These are phyloP conservation scores for Neostethus bicornis DNA, from an alignment of 2,797 vertebrate genomes.

Conservation along the genomic window DNA sequence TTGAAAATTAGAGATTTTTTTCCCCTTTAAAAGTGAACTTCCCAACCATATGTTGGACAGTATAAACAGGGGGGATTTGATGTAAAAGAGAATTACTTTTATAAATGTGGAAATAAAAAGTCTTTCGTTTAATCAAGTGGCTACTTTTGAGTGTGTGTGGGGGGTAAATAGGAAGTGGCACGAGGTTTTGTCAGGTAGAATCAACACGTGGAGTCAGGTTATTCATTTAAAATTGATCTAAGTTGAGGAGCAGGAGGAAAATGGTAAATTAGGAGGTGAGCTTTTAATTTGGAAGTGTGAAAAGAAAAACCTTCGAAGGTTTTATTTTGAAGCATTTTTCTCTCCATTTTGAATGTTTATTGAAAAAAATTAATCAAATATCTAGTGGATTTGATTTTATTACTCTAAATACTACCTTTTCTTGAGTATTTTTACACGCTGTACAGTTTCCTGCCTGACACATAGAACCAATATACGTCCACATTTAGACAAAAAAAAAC, in stretches of 20 bases:
- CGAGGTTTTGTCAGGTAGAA: not conserved
- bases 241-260: not conserved
- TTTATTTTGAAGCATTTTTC: no score
- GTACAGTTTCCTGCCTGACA: no score
- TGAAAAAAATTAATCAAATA: no score
- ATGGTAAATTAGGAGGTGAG: not conserved
- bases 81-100: constrained; percentile 86
- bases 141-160: constrained; percentile 37
- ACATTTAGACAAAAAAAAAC: no score
- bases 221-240: not conserved
- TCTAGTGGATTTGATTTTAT: no score
- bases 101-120: constrained; percentile 96
- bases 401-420: no score
- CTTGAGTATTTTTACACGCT: no score
- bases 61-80: constrained; percentile 64
- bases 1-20: constrained; percentile 46
- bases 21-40: constrained; percentile 37
- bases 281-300: no score
- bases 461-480: no score
- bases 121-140: constrained; percentile 83
- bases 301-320: no score
- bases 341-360: no score
- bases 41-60: constrained; percentile 63
- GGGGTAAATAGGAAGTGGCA: constrained; percentile 1
- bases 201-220: constrained; percentile 35